Base-by-base conservation (phyloP, 2,888 invertebrate genomes). In the Strigamia transsilvanica region DNA sequence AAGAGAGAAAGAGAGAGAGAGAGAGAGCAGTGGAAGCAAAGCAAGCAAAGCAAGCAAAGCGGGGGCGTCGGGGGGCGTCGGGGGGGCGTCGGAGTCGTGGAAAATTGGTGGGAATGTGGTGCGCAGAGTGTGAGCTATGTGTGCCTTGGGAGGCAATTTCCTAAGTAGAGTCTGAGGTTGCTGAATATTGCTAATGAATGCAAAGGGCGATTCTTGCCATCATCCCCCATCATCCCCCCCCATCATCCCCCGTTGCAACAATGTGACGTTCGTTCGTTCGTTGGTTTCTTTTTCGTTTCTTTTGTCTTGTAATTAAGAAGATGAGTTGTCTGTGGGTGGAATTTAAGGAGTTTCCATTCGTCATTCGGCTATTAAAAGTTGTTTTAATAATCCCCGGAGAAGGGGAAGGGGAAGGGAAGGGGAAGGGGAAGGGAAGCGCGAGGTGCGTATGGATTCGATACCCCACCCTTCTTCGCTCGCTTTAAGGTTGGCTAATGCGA, bases 181-280 rank as follows among this genome's bases (percentile, higher is more conserved):
- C 61, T 66, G 61, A 66, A 66, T 66, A 66, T 66, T 66, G 61
- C 61, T 66, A 66, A 66, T 66, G 61, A 66, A 66, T 15, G 61
- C 61, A 66, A 66, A 66, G 61, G 61, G 61, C n/a, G n/a, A n/a
- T n/a, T n/a, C n/a, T n/a, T n/a, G n/a, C n/a, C n/a, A n/a, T n/a
- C n/a, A n/a, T n/a, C n/a, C n/a, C n/a, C n/a, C n/a, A n/a, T n/a
- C n/a, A n/a, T n/a, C n/a, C n/a, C n/a, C n/a, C n/a, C n/a, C n/a
- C n/a, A n/a, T n/a, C n/a, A n/a, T n/a, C n/a, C n/a, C n/a, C n/a
- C n/a, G n/a, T n/a, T n/a, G n/a, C n/a, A n/a, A n/a, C n/a, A n/a
- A n/a, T n/a, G n/a, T n/a, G n/a, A n/a, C n/a, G n/a, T 10, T 38
- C 38, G 4, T 46, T 0, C 2, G 4, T 46, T 46, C 4, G 0